phyloP scores from a whole-genome alignment of 2,113 vertebrate species.

The Triplophysa rosa region DNA sequence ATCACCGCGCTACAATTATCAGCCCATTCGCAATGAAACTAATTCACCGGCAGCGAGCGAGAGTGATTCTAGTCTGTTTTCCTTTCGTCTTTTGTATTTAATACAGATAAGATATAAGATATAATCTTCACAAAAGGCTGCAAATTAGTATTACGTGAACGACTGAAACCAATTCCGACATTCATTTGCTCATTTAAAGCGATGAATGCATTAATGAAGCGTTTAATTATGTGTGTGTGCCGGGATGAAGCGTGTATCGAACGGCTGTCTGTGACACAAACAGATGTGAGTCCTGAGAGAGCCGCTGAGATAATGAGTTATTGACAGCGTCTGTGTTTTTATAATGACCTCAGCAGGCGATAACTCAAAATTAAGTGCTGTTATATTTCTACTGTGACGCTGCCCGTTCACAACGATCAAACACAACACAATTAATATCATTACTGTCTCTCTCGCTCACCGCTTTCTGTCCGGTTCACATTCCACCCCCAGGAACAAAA shows the following conservation, averaged over 20 bases:
- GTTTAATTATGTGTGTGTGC: no score
- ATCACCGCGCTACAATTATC: conserved; percentile 49
- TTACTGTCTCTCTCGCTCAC: neutral
- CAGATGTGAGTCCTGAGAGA: conserved; percentile 6
- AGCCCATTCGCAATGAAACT: conserved; percentile 2
- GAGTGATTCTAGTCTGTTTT: neutral
- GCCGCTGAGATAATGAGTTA: conserved; percentile 5
- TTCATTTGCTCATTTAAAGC: neutral
- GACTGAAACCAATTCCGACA: neutral
- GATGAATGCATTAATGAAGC: neutral
- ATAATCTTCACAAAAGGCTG: no score
- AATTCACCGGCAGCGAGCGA: conserved; percentile 27
- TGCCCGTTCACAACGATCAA: neutral
- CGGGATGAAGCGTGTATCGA: neutral
- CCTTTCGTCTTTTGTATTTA: neutral
- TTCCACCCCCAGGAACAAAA: no score
- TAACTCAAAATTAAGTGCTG: conserved; percentile 20
- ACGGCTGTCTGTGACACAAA: neutral
- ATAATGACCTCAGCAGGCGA: conserved; percentile 9
- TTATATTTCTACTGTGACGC: neutral
- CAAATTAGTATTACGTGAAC: no score
- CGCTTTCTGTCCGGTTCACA: no score
- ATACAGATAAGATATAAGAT: no score
- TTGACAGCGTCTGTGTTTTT: conserved; percentile 13
- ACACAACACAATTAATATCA: neutral